Conservation (phyloP, 2,888 invertebrate genomes). For the Malachius bipustulatus region DNA sequence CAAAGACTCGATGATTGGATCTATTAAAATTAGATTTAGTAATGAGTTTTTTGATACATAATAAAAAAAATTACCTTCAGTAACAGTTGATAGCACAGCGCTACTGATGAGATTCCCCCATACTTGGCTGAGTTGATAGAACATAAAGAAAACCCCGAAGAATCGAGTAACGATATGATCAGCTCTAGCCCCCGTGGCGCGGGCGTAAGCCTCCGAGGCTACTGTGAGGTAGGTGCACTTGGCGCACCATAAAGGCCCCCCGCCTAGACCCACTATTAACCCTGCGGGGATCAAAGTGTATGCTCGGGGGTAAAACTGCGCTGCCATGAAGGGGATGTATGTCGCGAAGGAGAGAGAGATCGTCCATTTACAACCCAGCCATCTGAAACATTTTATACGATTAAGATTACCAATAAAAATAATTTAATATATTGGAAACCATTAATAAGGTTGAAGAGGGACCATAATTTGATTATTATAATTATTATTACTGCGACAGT, state of each 20-base stretch:
- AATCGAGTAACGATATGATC: slow-evolving; percentile 80
- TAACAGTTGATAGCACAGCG: no score
- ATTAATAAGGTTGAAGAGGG: no score
- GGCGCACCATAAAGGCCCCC: slow-evolving; percentile 90
- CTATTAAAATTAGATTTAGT: no score
- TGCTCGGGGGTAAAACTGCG: slow-evolving; percentile 81
- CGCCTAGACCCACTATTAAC: slow-evolving; percentile 73
- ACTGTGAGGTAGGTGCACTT: slow-evolving; percentile 90
- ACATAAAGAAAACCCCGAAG: slow-evolving; percentile 93
- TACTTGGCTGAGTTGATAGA: slow-evolving; percentile 91
- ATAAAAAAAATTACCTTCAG: no score
- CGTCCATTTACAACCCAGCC: slow-evolving; percentile 85
- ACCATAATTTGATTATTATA: no score
- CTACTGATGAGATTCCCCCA: slow-evolving; percentile 90
- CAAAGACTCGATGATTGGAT: no score
- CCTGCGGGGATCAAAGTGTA: slow-evolving; percentile 76
- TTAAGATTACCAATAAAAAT: no score
- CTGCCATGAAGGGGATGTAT: slow-evolving; percentile 85
- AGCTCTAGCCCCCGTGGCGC: slow-evolving; percentile 51
- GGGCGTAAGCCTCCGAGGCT: slow-evolving; percentile 66
- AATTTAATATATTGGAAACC: no score
- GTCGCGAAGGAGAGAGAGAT: slow-evolving; percentile 72
- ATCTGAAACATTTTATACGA: no score
- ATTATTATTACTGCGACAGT: no score
- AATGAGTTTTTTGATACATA: no score